Evolutionary conservation across 2,113 vertebrate genomes (phyloP), one percentile per base, ranked within the genome.

Genomic region (Glaucidium brasilianum): DNA sequence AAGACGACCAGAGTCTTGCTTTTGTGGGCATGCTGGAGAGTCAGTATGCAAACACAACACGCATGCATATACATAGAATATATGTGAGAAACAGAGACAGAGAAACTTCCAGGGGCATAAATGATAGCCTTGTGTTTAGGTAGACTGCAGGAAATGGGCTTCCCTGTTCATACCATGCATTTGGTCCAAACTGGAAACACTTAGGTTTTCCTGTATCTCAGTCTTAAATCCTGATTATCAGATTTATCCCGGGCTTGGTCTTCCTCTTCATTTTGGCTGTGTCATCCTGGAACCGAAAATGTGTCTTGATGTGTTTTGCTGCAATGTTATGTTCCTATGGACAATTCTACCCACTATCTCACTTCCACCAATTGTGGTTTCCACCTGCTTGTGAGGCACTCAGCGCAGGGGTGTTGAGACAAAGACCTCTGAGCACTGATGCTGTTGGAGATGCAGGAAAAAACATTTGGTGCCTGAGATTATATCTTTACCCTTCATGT

Each of bases 281-380:
- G 58, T 91, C 67, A 73, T 68, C 27, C 41, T 89, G 80, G 63
- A 92, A 76, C 62, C 6, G 7, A 76, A 75, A 87, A 41, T 4
- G 25, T 56, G 26, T 37, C 35, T 55, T 76, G 45, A 2, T 72
- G 15, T 29, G 53, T 91, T 94, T 91, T 89, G 63, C 55, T 73
- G 72, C 49, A 39, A 30, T 56, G 62, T 96, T 88, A 39, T 19
- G 35, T 94, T 97, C 83, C 83, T 83, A 14, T n/a, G 59, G 68
- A 52, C 53, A 69, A 55, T 64, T 73, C 63, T 85, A 9, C n/a
- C 71, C 47, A 14, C 66, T 60, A 3, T 55, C 58, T 92, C 89
- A 64, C 35, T 95, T 96, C 86, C 68, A 30, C 39, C 75, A 94
- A 8, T 76, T 91, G 89, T 92, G 58, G 16, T 60, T 95, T 84